These are phyloP conservation scores for Meiosimyza platycephala DNA, from an alignment of 2,888 invertebrate species.

Conservation along the genomic window DNA sequence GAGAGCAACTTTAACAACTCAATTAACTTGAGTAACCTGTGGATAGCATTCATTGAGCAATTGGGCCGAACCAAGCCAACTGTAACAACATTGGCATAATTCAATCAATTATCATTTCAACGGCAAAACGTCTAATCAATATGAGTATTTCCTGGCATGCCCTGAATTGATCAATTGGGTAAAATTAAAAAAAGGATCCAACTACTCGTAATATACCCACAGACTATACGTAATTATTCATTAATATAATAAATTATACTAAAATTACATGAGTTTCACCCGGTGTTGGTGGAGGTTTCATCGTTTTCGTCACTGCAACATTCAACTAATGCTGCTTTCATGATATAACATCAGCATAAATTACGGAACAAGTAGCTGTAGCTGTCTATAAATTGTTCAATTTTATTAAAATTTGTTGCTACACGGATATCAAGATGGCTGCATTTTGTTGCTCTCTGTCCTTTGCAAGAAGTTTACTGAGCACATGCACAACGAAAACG, in stretches of 20 bases:
- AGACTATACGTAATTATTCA: too few species aligned
- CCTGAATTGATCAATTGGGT: constrained; percentile 31
- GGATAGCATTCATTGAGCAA: too few species aligned
- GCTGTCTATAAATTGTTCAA: constrained; percentile 14
- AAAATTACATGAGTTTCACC: too few species aligned
- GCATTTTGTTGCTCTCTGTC: background rate
- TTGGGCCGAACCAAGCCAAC: background rate
- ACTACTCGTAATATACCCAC: too few species aligned
- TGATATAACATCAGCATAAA: constrained; percentile 14
- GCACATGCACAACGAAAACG: background rate
- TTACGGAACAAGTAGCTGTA: constrained; percentile 21
- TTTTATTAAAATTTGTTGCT: constrained; percentile 31
- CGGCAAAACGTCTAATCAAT: background rate
- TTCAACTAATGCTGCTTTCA: background rate
- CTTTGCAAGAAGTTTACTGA: background rate
- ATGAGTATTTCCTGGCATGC: background rate
- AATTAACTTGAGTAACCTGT: constrained; percentile 8
- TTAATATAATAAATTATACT: too few species aligned
- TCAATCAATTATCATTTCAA: constrained; percentile 8
- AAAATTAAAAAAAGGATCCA: constrained; percentile 14
- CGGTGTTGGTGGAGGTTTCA: background rate
- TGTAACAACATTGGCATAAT: constrained; percentile 6
- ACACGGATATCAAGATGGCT: background rate
- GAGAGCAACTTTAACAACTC: background rate
- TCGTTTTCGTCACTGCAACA: background rate